These are phyloP conservation scores for Montipora foliosa DNA, from an alignment of 64 coral and sea anemone species.

Conservation along the genomic window DNA sequence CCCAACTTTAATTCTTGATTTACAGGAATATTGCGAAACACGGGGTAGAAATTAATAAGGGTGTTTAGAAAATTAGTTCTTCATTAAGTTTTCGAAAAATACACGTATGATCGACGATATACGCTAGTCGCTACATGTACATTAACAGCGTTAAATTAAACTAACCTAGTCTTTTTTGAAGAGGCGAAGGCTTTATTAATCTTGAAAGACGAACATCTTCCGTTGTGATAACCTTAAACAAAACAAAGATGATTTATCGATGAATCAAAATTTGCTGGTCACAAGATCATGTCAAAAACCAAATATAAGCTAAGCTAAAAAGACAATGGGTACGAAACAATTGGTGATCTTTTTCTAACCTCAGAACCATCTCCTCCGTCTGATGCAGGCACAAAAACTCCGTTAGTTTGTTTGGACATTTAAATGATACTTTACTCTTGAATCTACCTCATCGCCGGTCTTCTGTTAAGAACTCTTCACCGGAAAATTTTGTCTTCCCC, in stretches of 20 bases:
- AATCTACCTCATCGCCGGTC: conserved; percentile 16
- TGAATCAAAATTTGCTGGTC: conserved; percentile 10
- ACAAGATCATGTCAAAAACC: background rate
- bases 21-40: too few relatives aligned
- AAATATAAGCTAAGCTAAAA: background rate
- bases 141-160: background rate
- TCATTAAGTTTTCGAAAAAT: too few relatives aligned
- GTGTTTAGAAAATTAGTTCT: too few relatives aligned
- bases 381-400: background rate
- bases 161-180: conserved; percentile 45
- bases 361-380: conserved; percentile 19
- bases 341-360: background rate
- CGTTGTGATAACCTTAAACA: conserved; percentile 36
- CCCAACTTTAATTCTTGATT: too few relatives aligned
- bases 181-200: conserved; percentile 49
- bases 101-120: too few relatives aligned
- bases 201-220: conserved; percentile 60
- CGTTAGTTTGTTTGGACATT: conserved; percentile 38
- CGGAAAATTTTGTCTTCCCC: conserved; percentile 22
- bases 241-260: background rate
- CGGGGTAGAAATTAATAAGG: too few relatives aligned
- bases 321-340: background rate
- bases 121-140: too few relatives aligned
- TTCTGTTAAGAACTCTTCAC: background rate
- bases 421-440: background rate